phyloP scores from a whole-genome alignment of 2,888 invertebrate species.

The Thymelicus lineola region DNA sequence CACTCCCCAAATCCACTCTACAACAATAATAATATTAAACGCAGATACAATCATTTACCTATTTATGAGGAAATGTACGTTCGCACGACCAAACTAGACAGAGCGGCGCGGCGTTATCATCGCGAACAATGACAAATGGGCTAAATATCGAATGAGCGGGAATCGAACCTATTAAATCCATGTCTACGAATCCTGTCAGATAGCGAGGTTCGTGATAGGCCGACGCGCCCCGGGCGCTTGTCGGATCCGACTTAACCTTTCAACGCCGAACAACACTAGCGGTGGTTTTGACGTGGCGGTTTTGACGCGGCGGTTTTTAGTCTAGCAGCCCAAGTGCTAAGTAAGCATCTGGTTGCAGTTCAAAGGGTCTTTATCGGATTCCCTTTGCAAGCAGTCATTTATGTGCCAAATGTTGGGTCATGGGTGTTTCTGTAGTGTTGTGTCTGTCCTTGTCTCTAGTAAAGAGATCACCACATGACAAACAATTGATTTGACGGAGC shows the following conservation, averaged over 20 bases:
- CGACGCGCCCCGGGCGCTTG: conserved; percentile 50
- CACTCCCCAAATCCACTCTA: neutral
- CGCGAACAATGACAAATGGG: conserved; percentile 47
- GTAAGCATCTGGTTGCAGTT: too few species aligned
- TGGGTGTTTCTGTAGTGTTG: too few species aligned
- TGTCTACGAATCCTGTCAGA: conserved; percentile 51
- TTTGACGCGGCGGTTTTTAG: too few species aligned
- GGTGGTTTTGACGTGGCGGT: too few species aligned
- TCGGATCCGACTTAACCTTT: conserved; percentile 17
- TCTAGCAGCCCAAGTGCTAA: too few species aligned
- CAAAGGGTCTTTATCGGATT: too few species aligned
- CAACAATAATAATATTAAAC: conserved; percentile 1
- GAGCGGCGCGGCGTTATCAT: conserved; percentile 35
- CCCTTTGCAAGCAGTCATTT: too few species aligned
- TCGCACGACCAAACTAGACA: conserved; percentile 28
- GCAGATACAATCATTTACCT: conserved; percentile 28
- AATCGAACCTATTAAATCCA: conserved; percentile 43
- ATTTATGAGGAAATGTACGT: conserved; percentile 38
- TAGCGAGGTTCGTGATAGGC: conserved; percentile 60
- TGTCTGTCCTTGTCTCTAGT: too few species aligned
- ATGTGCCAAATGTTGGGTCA: too few species aligned
- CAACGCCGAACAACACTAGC: neutral
- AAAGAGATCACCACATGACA: too few species aligned
- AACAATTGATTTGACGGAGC: too few species aligned
- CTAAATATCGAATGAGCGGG: conserved; percentile 43